Conservation (phyloP, 2,797 vertebrate genomes). For the Falco concolor region DNA sequence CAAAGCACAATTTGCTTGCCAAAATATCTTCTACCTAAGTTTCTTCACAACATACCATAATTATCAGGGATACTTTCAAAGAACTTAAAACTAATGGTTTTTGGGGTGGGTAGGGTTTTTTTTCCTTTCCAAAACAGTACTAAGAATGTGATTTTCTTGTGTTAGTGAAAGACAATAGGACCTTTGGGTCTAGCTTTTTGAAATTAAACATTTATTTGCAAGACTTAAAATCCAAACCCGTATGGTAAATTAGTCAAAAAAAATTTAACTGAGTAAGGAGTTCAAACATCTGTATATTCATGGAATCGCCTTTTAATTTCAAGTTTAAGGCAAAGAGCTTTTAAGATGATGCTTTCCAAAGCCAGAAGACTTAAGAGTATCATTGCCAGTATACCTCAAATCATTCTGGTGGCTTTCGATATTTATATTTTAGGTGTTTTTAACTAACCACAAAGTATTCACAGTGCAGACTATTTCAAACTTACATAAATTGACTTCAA, state of each 20-base stretch:
- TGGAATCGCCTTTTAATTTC: not conserved
- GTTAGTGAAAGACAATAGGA: not conserved
- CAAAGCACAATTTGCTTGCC: not conserved
- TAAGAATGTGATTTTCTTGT: not conserved
- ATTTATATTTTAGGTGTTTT: not conserved
- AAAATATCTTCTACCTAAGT: not conserved
- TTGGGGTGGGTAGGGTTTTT: not conserved
- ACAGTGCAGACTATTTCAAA: not conserved
- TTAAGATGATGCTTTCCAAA: slow-evolving; percentile 3
- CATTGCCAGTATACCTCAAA: not conserved
- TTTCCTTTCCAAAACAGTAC: not conserved
- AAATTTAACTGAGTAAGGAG: not conserved
- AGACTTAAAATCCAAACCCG: not conserved
- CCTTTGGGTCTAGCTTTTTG: not conserved
- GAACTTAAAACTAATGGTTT: not conserved
- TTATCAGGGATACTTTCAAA: not conserved
- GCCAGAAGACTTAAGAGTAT: not conserved
- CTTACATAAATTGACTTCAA: not conserved
- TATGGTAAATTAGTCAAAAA: not conserved
- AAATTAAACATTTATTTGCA: not conserved
- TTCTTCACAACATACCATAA: not conserved
- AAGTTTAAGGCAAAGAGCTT: slow-evolving; percentile 59
- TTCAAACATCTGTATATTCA: not conserved
- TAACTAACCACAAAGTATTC: not conserved
- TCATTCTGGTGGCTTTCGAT: not conserved